These are phyloP conservation scores for Conistra vaccinii DNA, from an alignment of 2,888 invertebrate species.

Conservation along the genomic window DNA sequence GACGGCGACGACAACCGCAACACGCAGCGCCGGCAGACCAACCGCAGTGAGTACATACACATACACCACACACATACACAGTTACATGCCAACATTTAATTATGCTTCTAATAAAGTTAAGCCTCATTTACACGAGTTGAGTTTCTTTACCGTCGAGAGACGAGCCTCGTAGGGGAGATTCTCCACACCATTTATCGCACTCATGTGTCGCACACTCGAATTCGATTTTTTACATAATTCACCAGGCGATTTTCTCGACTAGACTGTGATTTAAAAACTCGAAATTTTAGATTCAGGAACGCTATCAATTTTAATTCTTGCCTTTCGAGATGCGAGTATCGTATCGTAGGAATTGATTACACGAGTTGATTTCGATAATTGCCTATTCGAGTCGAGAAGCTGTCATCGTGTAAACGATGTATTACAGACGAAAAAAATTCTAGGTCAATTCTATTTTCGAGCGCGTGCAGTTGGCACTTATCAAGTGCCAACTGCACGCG, in stretches of 20 bases:
- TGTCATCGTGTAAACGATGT: constrained; percentile 8
- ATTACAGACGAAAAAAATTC: constrained; percentile 32
- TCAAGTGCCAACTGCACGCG: too few relatives aligned
- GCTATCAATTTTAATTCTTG: neutral
- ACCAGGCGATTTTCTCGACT: neutral
- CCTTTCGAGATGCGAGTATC: neutral
- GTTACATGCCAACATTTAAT: neutral
- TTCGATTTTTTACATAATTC: neutral
- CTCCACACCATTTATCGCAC: neutral
- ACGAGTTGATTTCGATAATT: neutral
- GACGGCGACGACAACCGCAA: constrained; percentile 85
- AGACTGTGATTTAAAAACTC: neutral
- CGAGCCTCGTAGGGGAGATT: neutral
- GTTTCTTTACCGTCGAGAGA: neutral
- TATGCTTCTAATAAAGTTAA: neutral
- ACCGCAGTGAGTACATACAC: constrained; percentile 75
- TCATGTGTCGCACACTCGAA: neutral
- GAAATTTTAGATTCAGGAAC: neutral
- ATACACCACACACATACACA: neutral
- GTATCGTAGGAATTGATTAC: neutral
- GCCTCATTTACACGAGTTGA: neutral
- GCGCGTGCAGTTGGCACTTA: constrained; percentile 27
- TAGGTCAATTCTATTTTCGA: constrained; percentile 42
- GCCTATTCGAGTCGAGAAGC: neutral
- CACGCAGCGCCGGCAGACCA: constrained; percentile 83